Evolutionary conservation across 2,113 vertebrate species (phyloP).

Genomic region (Aptenodytes patagonicus): DNA sequence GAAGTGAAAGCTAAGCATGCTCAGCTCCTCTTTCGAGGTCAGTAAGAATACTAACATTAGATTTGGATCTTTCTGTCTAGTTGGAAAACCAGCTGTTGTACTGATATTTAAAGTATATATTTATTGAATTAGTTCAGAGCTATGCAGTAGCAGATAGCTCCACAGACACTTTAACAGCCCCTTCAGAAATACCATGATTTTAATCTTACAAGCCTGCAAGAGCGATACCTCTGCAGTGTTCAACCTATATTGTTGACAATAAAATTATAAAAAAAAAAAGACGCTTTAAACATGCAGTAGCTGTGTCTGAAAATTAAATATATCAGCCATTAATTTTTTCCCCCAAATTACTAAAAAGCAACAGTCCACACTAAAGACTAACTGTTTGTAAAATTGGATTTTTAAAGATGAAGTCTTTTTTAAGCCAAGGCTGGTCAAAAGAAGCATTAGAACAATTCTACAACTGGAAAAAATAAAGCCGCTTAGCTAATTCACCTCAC

Average conservation of each 20-base stretch:
- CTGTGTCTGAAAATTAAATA: constrained; percentile 41
- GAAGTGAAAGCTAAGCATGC: background rate
- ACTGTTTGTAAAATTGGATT: constrained; percentile 77
- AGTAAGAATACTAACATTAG: background rate
- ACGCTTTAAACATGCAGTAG: background rate
- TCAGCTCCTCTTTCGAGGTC: background rate
- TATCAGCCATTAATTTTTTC: constrained; percentile 57
- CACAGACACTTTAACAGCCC: background rate
- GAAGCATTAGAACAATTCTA: background rate
- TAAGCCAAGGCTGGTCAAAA: constrained; percentile 14
- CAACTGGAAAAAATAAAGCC: background rate
- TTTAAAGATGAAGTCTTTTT: constrained; percentile 62
- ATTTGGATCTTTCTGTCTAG: background rate
- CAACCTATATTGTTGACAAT: background rate
- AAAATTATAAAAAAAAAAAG: constrained; percentile 12
- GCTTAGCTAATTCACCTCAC: constrained; percentile 2
- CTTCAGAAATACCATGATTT: constrained; percentile 23
- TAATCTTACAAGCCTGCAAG: background rate
- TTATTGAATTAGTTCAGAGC: background rate
- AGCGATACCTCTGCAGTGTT: background rate
- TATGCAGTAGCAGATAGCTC: background rate
- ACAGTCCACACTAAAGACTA: constrained; percentile 71
- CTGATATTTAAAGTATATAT: background rate
- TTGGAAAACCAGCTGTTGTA: background rate
- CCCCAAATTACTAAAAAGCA: constrained; percentile 71